Evolutionary conservation across 2,797 vertebrate genomes (phyloP).

Genomic region (Acomys russatus): DNA sequence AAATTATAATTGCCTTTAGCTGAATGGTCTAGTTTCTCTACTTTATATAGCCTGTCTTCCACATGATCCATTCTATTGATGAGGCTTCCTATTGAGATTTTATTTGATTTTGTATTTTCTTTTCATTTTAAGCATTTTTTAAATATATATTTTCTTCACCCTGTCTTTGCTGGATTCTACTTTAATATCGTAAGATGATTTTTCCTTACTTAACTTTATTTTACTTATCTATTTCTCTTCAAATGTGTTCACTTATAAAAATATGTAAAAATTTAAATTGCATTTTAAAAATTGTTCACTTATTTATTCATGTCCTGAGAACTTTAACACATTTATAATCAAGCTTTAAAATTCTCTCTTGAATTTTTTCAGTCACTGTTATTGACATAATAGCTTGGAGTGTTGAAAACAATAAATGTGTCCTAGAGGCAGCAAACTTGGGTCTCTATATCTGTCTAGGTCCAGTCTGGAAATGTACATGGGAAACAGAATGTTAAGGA

Average conservation of each 20-base stretch:
- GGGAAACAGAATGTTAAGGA: neutral
- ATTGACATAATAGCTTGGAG: neutral
- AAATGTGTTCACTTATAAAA: too few relatives aligned
- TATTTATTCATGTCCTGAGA: neutral
- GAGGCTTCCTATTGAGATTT: neutral
- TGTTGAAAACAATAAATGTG: neutral
- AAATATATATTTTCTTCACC: neutral
- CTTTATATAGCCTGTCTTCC: neutral
- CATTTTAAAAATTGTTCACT: neutral
- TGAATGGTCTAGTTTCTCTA: neutral
- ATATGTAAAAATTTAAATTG: neutral
- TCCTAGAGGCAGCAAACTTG: neutral
- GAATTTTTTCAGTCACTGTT: neutral
- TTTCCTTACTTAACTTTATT: neutral
- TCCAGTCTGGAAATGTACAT: neutral
- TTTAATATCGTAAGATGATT: neutral
- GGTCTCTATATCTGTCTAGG: neutral
- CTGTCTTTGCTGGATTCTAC: neutral
- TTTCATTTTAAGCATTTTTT: neutral
- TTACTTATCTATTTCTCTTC: neutral
- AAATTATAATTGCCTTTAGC: neutral
- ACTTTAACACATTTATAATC: neutral
- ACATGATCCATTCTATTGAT: neutral
- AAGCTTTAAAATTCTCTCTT: neutral
- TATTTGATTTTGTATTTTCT: neutral